Evolutionary conservation across 1,140 invertebrate species (phyloP).

Genomic region (Musca vetustissima): DNA sequence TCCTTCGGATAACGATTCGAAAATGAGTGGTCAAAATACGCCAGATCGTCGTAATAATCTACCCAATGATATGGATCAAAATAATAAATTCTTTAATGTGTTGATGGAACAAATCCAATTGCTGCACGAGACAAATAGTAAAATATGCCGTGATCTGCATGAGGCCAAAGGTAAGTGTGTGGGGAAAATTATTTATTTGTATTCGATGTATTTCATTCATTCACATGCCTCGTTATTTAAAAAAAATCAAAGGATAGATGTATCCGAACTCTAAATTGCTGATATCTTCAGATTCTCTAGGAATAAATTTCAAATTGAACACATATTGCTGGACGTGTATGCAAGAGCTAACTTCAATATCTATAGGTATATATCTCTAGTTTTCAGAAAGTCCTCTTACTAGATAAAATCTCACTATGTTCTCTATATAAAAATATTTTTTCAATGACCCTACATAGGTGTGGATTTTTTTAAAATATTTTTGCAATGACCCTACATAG

Average conservation of each 20-base stretch:
- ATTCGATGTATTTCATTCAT: not conserved
- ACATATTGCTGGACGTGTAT: no score
- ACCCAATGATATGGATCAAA: slow-evolving; percentile 34
- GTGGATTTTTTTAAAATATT: no score
- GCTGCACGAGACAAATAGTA: slow-evolving; percentile 54
- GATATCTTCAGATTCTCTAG: no score
- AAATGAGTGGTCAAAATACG: slow-evolving; percentile 50
- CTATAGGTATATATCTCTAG: no score
- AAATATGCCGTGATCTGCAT: slow-evolving; percentile 54
- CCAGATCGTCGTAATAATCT: slow-evolving; percentile 44
- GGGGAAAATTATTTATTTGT: not conserved
- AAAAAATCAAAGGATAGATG: not conserved
- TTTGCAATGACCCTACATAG: no score
- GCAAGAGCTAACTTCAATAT: no score
- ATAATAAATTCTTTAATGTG: slow-evolving; percentile 50
- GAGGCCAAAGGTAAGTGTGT: slow-evolving; percentile 51
- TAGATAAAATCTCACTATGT: no score
- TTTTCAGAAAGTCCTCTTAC: no score
- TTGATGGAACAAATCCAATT: slow-evolving; percentile 54
- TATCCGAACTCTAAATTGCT: not conserved
- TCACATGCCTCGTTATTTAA: not conserved
- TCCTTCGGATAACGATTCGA: slow-evolving; percentile 53
- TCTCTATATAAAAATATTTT: no score
- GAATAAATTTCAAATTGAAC: no score
- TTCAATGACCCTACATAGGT: no score